Percentiles rank a stretch among this genome's conserved stretches.
These are phyloP conservation scores for Oostethus manadensis DNA, from an alignment of 2,113 vertebrate genomes.

Conservation along the genomic window DNA sequence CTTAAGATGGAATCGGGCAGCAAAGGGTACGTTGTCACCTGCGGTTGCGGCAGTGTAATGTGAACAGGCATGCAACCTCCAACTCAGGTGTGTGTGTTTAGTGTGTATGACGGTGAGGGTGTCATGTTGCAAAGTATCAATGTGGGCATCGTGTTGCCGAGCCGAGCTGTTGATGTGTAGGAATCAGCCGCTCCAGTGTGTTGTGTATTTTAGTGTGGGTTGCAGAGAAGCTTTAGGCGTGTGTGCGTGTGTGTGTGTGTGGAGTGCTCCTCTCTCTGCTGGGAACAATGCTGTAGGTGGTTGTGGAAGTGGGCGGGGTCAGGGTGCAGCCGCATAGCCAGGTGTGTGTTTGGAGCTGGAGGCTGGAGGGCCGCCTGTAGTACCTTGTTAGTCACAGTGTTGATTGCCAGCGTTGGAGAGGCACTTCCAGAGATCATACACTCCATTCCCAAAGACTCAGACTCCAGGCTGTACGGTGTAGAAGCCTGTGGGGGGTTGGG, in stretches of 20 bases:
- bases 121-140: constrained; percentile 41
- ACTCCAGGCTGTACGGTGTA: constrained; percentile 90
- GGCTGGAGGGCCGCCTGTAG: constrained; percentile 64
- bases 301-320: constrained; percentile 67
- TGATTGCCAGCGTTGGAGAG: constrained; percentile 93
- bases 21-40: constrained; percentile 33
- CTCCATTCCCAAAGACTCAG: constrained; percentile 91
- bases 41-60: constrained; percentile 16
- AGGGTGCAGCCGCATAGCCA: constrained; percentile 63
- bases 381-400: constrained; percentile 98
- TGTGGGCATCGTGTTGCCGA: constrained; percentile 41
- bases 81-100: constrained; percentile 32
- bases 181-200: constrained; percentile 51
- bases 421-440: constrained; percentile 94
- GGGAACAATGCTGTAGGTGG: constrained; percentile 68
- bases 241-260: constrained; percentile 34
- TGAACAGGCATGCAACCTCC: constrained; percentile 28
- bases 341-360: constrained; percentile 66
- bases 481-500: constrained; percentile 76
- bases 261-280: constrained; percentile 61
- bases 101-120: constrained; percentile 31
- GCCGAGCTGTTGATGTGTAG: constrained; percentile 35
- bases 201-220: constrained; percentile 64
- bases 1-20: constrained; percentile 16
- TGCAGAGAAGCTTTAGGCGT: constrained; percentile 62